Evolutionary conservation across 1,140 invertebrate species (phyloP).

Genomic region (Eurosta solidaginis): DNA sequence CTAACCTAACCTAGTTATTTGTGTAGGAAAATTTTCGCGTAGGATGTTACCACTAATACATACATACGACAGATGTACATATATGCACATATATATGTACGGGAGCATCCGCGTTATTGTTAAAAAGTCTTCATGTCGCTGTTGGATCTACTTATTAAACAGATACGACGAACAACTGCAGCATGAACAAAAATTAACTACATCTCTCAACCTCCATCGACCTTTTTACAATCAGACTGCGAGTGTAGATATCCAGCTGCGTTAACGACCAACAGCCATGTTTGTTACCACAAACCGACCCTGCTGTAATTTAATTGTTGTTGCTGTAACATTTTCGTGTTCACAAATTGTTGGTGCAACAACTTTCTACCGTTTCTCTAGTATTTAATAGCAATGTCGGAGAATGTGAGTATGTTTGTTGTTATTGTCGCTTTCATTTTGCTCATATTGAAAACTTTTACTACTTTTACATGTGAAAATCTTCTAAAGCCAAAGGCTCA

Average conservation of each 20-base stretch:
- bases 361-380: not conserved
- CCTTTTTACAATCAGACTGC: not conserved
- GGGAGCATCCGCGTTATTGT: not conserved
- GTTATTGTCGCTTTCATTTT: not conserved
- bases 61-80: too few relatives aligned
- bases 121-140: not conserved
- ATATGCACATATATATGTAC: not conserved
- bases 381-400: not conserved
- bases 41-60: too few relatives aligned
- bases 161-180: not conserved
- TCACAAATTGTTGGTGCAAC: not conserved
- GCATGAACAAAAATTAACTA: not conserved
- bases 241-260: not conserved
- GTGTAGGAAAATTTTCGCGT: too few relatives aligned
- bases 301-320: not conserved
- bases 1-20: too few relatives aligned
- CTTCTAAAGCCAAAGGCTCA: not conserved
- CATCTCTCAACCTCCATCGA: not conserved
- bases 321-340: not conserved
- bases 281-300: not conserved
- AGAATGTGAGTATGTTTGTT: too few relatives aligned
- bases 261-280: not conserved
- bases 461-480: not conserved
- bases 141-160: conserved; percentile 1
- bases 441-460: not conserved